Evolutionary conservation across 2,113 vertebrate genomes (phyloP).

Genomic region (Mola mola): DNA sequence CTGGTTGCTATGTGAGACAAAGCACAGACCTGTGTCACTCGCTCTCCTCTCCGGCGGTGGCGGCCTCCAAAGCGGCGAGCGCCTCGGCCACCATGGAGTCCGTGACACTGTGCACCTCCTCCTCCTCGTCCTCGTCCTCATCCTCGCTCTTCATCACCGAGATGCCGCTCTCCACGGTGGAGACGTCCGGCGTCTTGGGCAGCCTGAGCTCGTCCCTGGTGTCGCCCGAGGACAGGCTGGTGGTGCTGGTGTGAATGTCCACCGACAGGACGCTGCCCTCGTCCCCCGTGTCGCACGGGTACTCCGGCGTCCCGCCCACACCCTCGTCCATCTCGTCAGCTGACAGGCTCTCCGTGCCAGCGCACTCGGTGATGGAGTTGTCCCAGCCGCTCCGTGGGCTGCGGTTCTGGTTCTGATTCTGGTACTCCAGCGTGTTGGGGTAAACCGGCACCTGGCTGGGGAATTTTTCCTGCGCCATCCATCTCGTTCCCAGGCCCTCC

Average conservation of each 20-base stretch:
- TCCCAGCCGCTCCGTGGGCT: constrained; percentile 37
- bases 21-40: constrained; percentile 58
- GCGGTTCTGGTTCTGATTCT: not conserved
- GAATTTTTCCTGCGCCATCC: constrained; percentile 32
- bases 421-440: constrained; percentile 45
- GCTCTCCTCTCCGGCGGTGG: constrained; percentile 88
- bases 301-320: constrained; percentile 71
- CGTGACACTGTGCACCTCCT: constrained; percentile 75
- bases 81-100: constrained; percentile 92
- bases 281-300: constrained; percentile 76
- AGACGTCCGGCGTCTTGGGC: constrained; percentile 42
- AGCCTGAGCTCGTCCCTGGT: constrained; percentile 60
- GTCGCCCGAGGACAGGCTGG: constrained; percentile 79
- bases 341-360: constrained; percentile 28
- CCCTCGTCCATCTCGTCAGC: constrained; percentile 71
- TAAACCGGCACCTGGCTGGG: constrained; percentile 73
- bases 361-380: not conserved
- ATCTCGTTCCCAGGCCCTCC: constrained; percentile 19
- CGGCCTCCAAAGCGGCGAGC: constrained; percentile 92
- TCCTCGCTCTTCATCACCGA: constrained; percentile 56
- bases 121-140: constrained; percentile 38
- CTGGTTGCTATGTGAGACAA: not conserved
- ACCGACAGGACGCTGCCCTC: constrained; percentile 76
- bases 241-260: constrained; percentile 81
- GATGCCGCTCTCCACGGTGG: constrained; percentile 65